Conservation (phyloP, 2,113 vertebrate species). For the Camelus dromedarius region DNA sequence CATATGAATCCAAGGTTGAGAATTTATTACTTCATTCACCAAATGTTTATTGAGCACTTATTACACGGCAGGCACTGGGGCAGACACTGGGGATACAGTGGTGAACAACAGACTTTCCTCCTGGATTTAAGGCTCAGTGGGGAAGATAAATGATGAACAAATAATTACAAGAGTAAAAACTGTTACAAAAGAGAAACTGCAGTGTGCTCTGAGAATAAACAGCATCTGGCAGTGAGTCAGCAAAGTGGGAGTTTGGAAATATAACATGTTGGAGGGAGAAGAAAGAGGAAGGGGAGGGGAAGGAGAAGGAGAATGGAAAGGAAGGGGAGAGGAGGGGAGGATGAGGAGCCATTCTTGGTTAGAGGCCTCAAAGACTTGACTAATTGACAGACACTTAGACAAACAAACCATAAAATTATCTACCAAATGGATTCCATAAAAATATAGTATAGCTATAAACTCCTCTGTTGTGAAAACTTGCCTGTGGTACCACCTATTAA, state of each 20-base stretch:
- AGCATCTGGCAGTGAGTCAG: neutral
- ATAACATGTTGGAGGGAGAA: neutral
- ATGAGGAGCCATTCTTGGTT: neutral
- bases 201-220: neutral
- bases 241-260: neutral
- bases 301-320: neutral
- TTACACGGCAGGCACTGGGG: neutral
- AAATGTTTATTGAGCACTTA: constrained; percentile 22
- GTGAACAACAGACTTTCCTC: neutral
- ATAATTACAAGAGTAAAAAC: neutral
- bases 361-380: neutral
- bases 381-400: neutral
- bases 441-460: neutral
- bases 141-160: neutral
- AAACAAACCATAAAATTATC: neutral
- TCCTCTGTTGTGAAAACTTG: neutral
- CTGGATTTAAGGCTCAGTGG: neutral
- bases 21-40: neutral
- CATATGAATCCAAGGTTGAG: neutral
- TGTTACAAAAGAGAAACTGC: neutral
- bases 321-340: neutral
- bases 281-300: neutral
- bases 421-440: neutral
- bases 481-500: neutral
- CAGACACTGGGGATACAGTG: neutral